A percentile compares a stretch with the other conserved stretches of the same genome.
Evolutionary conservation across 2,888 invertebrate genomes (phyloP).

Genomic region (Bombylius major): DNA sequence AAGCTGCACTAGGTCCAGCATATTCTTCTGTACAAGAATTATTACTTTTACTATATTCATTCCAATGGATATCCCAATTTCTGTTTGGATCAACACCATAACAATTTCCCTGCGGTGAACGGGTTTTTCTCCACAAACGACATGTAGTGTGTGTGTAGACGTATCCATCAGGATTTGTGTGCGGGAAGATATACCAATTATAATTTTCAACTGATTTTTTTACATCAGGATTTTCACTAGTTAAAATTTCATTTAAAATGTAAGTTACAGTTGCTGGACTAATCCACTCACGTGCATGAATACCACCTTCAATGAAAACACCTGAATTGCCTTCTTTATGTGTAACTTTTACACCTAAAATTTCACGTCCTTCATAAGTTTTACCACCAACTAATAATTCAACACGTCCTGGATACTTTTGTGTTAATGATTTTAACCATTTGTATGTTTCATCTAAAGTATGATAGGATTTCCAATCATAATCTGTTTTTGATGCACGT

Average conservation of each 20-base stretch:
- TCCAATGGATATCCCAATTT: slow-evolving; percentile 54
- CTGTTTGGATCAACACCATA: slow-evolving; percentile 50
- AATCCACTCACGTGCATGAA: slow-evolving; percentile 67
- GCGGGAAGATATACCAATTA: slow-evolving; percentile 64
- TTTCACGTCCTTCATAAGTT: slow-evolving; percentile 46
- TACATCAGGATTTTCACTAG: slow-evolving; percentile 40
- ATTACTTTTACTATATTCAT: slow-evolving; percentile 40
- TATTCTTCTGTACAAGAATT: slow-evolving; percentile 36
- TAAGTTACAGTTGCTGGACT: slow-evolving; percentile 51
- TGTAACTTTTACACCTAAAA: slow-evolving; percentile 45
- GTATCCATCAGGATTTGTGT: slow-evolving; percentile 66
- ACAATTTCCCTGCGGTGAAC: slow-evolving; percentile 35
- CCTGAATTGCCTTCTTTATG: slow-evolving; percentile 39
- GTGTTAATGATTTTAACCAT: slow-evolving; percentile 42
- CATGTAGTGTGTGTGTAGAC: slow-evolving; percentile 50
- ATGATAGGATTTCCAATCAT: slow-evolving; percentile 28
- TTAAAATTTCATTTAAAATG: slow-evolving; percentile 47
- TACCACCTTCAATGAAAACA: slow-evolving; percentile 50
- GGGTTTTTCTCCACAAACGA: slow-evolving; percentile 54
- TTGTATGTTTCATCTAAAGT: slow-evolving; percentile 38
- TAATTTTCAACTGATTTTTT: slow-evolving; percentile 40
- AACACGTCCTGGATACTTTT: slow-evolving; percentile 37
- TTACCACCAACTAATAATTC: slow-evolving; percentile 40
- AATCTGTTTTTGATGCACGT: slow-evolving; percentile 12
- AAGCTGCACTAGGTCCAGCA: slow-evolving; percentile 43